Conservation (phyloP, 1,140 invertebrate genomes). For the Bombus sibiricus region DNA sequence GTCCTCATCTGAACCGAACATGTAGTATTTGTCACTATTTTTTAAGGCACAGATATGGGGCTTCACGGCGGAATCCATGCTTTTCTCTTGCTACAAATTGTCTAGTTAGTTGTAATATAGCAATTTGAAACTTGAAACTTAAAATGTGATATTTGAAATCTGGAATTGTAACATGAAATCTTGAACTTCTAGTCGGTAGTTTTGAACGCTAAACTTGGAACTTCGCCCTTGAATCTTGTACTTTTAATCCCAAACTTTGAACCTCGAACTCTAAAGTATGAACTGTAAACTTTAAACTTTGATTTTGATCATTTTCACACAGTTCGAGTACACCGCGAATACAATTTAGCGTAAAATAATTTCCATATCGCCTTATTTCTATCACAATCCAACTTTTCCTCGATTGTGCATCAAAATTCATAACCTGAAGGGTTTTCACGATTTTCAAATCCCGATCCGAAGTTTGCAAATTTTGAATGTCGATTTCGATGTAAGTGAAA, state of each 20-base stretch:
- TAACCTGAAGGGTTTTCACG: no score
- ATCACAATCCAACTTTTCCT: background rate
- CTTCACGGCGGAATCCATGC: background rate
- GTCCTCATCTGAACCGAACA: no score
- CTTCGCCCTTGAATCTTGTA: no score
- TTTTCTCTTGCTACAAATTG: background rate
- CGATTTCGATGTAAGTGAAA: background rate
- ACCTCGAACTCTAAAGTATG: no score
- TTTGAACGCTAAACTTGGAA: background rate
- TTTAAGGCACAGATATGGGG: slow-evolving; percentile 31
- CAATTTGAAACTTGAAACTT: background rate
- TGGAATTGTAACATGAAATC: background rate
- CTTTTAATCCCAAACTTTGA: no score
- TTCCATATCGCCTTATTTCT: background rate
- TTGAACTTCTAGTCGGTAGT: background rate
- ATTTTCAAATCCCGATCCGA: background rate
- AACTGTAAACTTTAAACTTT: no score
- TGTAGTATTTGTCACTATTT: background rate
- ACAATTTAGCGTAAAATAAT: background rate
- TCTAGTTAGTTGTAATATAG: background rate
- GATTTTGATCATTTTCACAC: background rate
- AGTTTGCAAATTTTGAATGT: background rate
- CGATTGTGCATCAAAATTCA: background rate
- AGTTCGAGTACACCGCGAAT: background rate
- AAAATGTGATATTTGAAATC: background rate